Evolutionary conservation across 2,888 invertebrate species (phyloP).

Genomic region (Acanthococcus lagerstroemiae): DNA sequence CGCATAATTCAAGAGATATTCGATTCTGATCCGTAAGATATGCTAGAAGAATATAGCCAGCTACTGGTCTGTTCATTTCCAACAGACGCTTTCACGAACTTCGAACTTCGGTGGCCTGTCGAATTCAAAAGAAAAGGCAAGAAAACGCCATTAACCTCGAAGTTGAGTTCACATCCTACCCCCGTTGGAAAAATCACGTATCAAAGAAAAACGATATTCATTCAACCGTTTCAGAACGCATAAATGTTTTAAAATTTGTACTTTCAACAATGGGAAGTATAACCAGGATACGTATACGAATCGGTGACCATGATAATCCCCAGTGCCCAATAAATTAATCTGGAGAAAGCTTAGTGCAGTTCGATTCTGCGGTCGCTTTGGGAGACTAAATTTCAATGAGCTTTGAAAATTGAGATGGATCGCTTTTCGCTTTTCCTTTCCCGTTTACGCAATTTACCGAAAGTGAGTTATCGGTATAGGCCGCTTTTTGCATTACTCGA

Average conservation of each 20-base stretch:
- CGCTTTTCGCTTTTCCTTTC: constrained; percentile 30
- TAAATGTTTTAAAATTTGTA: constrained; percentile 2
- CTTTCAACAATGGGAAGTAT: not conserved
- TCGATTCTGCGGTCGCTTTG: constrained; percentile 31
- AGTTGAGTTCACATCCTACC: too few species aligned
- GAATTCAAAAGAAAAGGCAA: too few species aligned
- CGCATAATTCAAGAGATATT: too few species aligned
- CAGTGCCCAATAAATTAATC: constrained; percentile 30
- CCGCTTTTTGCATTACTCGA: constrained; percentile 2
- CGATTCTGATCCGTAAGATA: too few species aligned
- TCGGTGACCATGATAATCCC: constrained; percentile 30
- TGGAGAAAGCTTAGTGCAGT: constrained; percentile 27
- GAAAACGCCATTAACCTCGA: too few species aligned
- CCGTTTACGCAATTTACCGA: constrained; percentile 29
- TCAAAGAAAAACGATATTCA: too few species aligned
- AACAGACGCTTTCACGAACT: too few species aligned
- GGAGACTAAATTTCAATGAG: constrained; percentile 31
- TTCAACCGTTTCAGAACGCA: not conserved
- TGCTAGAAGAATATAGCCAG: too few species aligned
- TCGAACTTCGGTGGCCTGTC: too few species aligned
- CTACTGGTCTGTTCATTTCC: too few species aligned
- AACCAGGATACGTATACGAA: constrained; percentile 6
- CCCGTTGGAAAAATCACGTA: too few species aligned
- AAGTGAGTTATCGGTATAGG: constrained; percentile 27
- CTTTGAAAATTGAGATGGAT: constrained; percentile 30